Percentiles rank a stretch among this genome's conserved stretches.
Evolutionary conservation across 2,888 invertebrate genomes (phyloP).

Genomic region (Rotaria magnacalcarata): DNA sequence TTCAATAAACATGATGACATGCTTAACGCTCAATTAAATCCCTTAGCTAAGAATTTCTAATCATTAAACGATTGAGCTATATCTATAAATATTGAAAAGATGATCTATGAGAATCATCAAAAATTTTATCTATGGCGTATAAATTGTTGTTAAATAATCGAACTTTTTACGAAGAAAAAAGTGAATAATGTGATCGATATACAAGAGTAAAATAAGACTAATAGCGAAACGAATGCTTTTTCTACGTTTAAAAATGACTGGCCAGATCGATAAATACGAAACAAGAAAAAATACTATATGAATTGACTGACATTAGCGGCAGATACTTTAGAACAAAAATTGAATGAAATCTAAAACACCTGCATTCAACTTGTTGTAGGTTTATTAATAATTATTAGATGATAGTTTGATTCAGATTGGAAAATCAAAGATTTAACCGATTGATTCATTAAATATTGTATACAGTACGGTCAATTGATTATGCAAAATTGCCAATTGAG

Average conservation of each 20-base stretch:
- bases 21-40: background rate
- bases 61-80: background rate
- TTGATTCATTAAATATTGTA: background rate
- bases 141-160: background rate
- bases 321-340: background rate
- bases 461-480: background rate
- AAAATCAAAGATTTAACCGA: background rate
- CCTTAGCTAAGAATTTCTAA: background rate
- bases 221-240: background rate
- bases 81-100: background rate
- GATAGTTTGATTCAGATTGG: background rate
- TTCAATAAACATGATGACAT: background rate
- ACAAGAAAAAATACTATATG: background rate
- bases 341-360: background rate
- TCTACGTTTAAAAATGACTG: background rate
- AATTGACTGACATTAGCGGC: background rate
- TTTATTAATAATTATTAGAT: background rate
- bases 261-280: background rate
- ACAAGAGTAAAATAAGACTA: background rate
- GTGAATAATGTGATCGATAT: background rate
- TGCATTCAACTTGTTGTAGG: background rate
- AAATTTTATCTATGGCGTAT: background rate
- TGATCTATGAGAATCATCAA: background rate
- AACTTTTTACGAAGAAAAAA: background rate
- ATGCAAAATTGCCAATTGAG: background rate